Evolutionary conservation across 2,113 vertebrate species (phyloP).

Genomic region (Cinclus cinclus): DNA sequence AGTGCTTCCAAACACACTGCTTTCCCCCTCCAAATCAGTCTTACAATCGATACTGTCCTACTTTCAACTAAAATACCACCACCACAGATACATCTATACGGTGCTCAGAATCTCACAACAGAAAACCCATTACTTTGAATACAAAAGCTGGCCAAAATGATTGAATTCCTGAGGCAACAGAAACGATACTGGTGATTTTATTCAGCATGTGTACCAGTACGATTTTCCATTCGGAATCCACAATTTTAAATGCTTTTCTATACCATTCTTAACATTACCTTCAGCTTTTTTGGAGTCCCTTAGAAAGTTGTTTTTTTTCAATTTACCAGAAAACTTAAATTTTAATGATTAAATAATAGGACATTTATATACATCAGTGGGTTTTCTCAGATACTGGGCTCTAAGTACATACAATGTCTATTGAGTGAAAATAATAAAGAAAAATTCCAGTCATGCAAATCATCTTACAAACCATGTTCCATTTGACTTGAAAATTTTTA

Average conservation of each 20-base stretch:
- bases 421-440: slow-evolving; percentile 51
- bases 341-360: slow-evolving; percentile 68
- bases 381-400: slow-evolving; percentile 51
- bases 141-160: slow-evolving; percentile 41
- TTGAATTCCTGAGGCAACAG: slow-evolving; percentile 42
- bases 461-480: slow-evolving; percentile 50
- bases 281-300: slow-evolving; percentile 68
- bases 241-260: slow-evolving; percentile 57
- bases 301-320: slow-evolving; percentile 57
- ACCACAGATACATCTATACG: neutral
- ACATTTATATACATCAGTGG: slow-evolving; percentile 64
- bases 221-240: slow-evolving; percentile 72
- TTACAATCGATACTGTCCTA: neutral
- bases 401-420: slow-evolving; percentile 70
- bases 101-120: neutral
- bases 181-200: slow-evolving; percentile 78
- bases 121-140: neutral
- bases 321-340: slow-evolving; percentile 71
- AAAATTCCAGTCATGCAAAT: slow-evolving; percentile 75
- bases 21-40: neutral
- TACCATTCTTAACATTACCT: slow-evolving; percentile 65
- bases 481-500: slow-evolving; percentile 59
- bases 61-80: neutral
- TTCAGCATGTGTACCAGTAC: slow-evolving; percentile 74
- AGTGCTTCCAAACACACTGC: neutral